Evolutionary conservation across 2,797 vertebrate species (phyloP).

Genomic region (Hipposideros larvatus): DNA sequence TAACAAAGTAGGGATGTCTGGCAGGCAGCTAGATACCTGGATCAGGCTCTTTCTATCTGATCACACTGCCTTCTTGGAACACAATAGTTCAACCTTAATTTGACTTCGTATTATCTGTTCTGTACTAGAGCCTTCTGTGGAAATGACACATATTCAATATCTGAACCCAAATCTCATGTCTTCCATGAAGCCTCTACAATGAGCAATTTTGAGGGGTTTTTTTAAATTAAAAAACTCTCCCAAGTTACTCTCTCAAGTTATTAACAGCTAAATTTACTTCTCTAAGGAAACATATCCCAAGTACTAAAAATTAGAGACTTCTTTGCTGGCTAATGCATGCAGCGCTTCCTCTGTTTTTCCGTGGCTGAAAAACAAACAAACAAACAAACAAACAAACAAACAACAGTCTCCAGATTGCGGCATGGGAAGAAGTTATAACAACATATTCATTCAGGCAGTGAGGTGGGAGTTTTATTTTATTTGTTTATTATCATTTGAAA

Average conservation of each 20-base stretch:
- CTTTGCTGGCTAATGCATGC: rapidly evolving
- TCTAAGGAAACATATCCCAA: not conserved
- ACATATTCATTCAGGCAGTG: not conserved
- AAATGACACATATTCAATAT: not conserved
- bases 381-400: too few relatives aligned
- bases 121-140: not conserved
- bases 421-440: not conserved
- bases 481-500: constrained; percentile 77
- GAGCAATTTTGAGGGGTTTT: not conserved
- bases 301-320: not conserved
- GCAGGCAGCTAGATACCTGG: not conserved
- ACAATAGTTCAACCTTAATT: not conserved
- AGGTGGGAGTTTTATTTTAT: not conserved
- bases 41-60: not conserved
- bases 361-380: not conserved
- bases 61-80: not conserved
- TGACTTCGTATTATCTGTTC: not conserved
- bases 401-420: not conserved
- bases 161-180: not conserved
- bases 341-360: too few relatives aligned
- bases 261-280: not conserved
- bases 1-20: not conserved
- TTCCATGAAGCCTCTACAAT: not conserved
- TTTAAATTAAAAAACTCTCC: not conserved
- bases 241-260: not conserved